Conservation (phyloP, 2,113 vertebrate genomes). For the Pleuronectes platessa region DNA sequence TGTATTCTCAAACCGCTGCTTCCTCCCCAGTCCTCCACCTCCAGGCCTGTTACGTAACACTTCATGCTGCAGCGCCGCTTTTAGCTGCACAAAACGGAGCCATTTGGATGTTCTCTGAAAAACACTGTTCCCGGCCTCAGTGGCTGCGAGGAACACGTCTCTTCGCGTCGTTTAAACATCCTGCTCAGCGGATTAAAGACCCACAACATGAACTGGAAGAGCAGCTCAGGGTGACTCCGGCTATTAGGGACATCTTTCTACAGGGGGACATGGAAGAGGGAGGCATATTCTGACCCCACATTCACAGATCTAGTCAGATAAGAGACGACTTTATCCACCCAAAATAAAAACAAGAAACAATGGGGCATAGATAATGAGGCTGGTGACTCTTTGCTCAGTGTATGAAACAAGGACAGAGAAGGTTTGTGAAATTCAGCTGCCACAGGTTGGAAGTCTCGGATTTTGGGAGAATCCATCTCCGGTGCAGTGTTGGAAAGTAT, state of each 20-base stretch:
- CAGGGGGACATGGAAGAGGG: too few relatives aligned
- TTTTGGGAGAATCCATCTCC: too few relatives aligned
- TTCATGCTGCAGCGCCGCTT: conserved; percentile 40
- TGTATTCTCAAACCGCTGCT: conserved; percentile 12
- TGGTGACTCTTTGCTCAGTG: too few relatives aligned
- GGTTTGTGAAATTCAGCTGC: too few relatives aligned
- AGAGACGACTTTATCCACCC: too few relatives aligned
- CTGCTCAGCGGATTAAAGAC: conserved; percentile 24
- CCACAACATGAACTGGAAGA: conserved; percentile 2
- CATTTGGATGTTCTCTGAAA: conserved; percentile 41
- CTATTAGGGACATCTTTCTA: not conserved
- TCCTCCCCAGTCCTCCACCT: conserved; percentile 64
- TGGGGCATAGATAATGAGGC: too few relatives aligned
- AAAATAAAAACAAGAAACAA: too few relatives aligned
- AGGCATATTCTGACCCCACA: not conserved
- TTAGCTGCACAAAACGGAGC: conserved; percentile 65
- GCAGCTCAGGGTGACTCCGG: not conserved
- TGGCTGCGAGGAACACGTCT: conserved; percentile 25
- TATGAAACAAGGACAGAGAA: too few relatives aligned
- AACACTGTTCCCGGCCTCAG: conserved; percentile 49
- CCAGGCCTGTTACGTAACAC: conserved; percentile 68
- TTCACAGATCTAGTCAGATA: too few relatives aligned
- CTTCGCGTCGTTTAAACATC: conserved; percentile 38
- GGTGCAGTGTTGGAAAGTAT: too few relatives aligned
- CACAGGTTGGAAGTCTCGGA: too few relatives aligned